A percentile compares a stretch with the other conserved stretches of the same genome.
phyloP scores from a whole-genome alignment of 2,888 invertebrate genomes.

The Smittia aterrima region DNA sequence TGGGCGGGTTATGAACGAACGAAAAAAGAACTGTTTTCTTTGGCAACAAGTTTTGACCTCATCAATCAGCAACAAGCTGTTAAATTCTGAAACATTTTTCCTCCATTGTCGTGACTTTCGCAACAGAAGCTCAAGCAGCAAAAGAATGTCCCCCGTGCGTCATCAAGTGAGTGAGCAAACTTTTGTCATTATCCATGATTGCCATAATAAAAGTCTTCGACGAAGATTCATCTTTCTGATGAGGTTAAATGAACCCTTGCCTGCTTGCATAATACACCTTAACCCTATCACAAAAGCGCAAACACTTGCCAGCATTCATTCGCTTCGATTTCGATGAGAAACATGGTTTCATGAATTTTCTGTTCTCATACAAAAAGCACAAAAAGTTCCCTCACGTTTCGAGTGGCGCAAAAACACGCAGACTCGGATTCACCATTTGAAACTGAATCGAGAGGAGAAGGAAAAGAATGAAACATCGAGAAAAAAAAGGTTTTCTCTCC shows the following conservation, averaged over 20 bases:
- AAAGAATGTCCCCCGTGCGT: neutral
- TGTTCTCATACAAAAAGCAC: neutral
- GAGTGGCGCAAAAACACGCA: neutral
- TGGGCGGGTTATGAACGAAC: too few species aligned
- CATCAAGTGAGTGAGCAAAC: neutral
- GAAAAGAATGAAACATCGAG: neutral
- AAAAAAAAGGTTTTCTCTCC: neutral
- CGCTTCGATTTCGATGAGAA: too few species aligned
- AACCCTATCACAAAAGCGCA: too few species aligned
- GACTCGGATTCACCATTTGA: conserved; percentile 6
- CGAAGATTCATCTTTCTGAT: too few species aligned
- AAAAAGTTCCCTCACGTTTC: neutral
- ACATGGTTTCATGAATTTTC: too few species aligned
- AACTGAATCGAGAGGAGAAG: neutral
- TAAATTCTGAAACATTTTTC: neutral
- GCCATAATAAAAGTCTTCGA: too few species aligned
- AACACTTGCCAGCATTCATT: too few species aligned
- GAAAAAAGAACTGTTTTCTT: neutral
- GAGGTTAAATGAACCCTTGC: too few species aligned
- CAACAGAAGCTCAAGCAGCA: neutral
- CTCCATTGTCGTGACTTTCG: neutral
- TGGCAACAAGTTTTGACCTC: conserved; percentile 11
- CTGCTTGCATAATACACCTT: too few species aligned
- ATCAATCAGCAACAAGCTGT: conserved; percentile 11
- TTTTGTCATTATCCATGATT: neutral